Evolutionary conservation across 2,113 vertebrate species (phyloP), one percentile per base, ranked within the genome.

Genomic region (Rhinolophus sinicus): DNA sequence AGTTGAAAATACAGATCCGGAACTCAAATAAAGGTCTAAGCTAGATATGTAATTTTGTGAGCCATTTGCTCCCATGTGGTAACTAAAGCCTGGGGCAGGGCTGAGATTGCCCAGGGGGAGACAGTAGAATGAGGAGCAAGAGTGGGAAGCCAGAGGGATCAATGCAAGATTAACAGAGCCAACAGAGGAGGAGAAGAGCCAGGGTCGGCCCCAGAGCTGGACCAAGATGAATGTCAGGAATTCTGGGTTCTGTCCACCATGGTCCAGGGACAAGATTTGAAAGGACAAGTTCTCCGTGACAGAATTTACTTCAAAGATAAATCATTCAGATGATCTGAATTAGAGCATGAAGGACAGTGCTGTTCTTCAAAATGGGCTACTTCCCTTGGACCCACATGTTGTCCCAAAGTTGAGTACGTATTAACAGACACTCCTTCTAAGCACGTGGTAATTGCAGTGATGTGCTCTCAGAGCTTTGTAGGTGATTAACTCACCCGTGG

Each of bases 1-100:
- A 89, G 64, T 15, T 97, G 78, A 88, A 96, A 96, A 72, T 88
- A 90, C 60, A 96, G 93, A 95, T 33, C 21, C 44, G 18, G 60
- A 40, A 62, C 65, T 96, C 84, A 64, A 94, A 76, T 84, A 92
- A 96, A 97, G 84, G 60, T 97, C 94, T 95, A 83, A 90, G 60
- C 81, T 70, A 84, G 88, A 94, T 94, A 85, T 64, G 69, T 93
- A 85, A 94, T 58, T 76, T 82, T 85, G 85, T 95, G 96, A 96
- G 84, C 96, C 96, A 93, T 78, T 96, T 94, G 85, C 50, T 90
- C 65, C 88, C 88, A 90, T 76, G 67, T 90, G 81, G 84, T 95
- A 96, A 96, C 22, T 96, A 88, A 94, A 96, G 72, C 30, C 19
- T 65, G 18, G n/a, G 91, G 72, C 40, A 69, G 92, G 93, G 40